Conservation (phyloP, 2,113 vertebrate species). For the Brachyistius frenatus region DNA sequence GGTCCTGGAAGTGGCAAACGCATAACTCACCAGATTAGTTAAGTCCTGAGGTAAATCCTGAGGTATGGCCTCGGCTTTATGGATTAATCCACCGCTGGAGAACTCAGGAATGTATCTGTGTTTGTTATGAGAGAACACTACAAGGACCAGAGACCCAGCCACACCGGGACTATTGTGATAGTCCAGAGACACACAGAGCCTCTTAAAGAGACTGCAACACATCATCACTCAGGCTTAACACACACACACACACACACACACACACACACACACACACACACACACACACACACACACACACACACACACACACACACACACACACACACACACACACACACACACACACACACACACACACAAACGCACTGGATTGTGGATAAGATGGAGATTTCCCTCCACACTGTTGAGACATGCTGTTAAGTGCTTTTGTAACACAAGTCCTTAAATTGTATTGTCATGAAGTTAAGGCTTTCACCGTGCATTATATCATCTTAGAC, state of each 20-base stretch:
- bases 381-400: slow-evolving; percentile 25
- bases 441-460: slow-evolving; percentile 45
- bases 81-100: slow-evolving; percentile 70
- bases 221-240: slow-evolving; percentile 53
- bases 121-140: slow-evolving; percentile 56
- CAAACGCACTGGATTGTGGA: slow-evolving; percentile 60
- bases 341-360: slow-evolving; percentile 39
- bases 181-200: slow-evolving; percentile 36
- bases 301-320: slow-evolving; percentile 40
- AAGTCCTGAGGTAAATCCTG: slow-evolving; percentile 74
- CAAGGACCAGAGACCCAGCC: slow-evolving; percentile 45
- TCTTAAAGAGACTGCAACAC: slow-evolving; percentile 37
- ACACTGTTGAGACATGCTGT: slow-evolving; percentile 41
- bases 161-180: slow-evolving; percentile 33
- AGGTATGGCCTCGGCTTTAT: slow-evolving; percentile 77
- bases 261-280: slow-evolving; percentile 40
- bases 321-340: slow-evolving; percentile 52
- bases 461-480: slow-evolving; percentile 36
- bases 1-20: slow-evolving; percentile 69
- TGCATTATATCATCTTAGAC: slow-evolving; percentile 45
- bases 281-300: slow-evolving; percentile 41
- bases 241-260: slow-evolving; percentile 39
- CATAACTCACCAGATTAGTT: slow-evolving; percentile 81
- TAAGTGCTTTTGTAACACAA: slow-evolving; percentile 61
- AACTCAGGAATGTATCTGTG: slow-evolving; percentile 69